phyloP scores from a whole-genome alignment of 2,888 invertebrate species.

The Holacanthella duospinosa region DNA sequence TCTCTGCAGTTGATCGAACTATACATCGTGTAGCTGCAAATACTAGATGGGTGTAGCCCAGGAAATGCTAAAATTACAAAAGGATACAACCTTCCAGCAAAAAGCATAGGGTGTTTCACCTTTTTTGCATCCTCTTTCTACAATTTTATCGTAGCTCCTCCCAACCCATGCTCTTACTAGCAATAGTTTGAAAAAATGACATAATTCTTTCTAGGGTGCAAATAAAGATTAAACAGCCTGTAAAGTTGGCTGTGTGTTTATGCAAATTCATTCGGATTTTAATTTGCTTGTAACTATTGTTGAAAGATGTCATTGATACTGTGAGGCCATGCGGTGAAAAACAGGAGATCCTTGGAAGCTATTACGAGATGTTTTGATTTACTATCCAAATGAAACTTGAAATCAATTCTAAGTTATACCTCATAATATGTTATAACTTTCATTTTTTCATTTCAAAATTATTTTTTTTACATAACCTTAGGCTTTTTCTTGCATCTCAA shows the following conservation, averaged over 20 bases:
- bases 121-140: too few species aligned
- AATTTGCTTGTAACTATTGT: too few species aligned
- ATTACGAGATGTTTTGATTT: conserved; percentile 58
- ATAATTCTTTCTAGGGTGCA: too few species aligned
- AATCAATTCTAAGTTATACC: conserved; percentile 56
- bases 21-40: conserved; percentile 73
- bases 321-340: conserved; percentile 73
- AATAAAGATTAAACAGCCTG: too few species aligned
- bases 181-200: too few species aligned
- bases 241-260: conserved; percentile 42
- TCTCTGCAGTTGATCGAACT: conserved; percentile 71
- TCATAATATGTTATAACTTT: too few species aligned
- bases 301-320: conserved; percentile 81
- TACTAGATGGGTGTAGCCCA: conserved; percentile 62
- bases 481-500: conserved; percentile 81
- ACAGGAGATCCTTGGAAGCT: conserved; percentile 52
- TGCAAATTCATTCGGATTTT: too few species aligned
- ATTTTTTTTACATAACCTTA: too few species aligned
- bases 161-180: too few species aligned
- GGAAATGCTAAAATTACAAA: conserved; percentile 75
- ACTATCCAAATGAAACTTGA: conserved; percentile 49
- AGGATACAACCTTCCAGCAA: conserved; percentile 70
- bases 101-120: too few species aligned
- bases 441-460: too few species aligned
- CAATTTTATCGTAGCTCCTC: too few species aligned